Evolutionary conservation across 1,140 invertebrate genomes (phyloP), one percentile per base, ranked within the genome.

Genomic region (Scaptomyza montana): DNA sequence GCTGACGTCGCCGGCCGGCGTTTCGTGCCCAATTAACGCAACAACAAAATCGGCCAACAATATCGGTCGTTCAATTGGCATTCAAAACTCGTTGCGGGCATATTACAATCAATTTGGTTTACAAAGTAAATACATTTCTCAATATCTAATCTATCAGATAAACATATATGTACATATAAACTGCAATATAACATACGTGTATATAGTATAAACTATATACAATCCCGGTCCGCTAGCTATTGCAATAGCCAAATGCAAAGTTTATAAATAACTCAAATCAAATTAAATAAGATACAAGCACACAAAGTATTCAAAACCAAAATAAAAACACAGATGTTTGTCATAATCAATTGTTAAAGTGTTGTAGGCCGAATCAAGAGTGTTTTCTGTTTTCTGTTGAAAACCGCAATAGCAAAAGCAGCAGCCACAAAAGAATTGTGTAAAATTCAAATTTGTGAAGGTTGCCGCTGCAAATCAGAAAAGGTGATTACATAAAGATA

Each of bases 21-120:
- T 91, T 91, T 91, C 91, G 90, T 91, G 90, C 89, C 85, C 82
- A 91, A 91, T 90, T 80, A 89, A 84, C 63, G 69, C 66, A 87
- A 80, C 74, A 79, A 78, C 78, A 80, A 74, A 74, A 80, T 68
- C 56, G 7, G 69, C 68, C 70, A 79, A 78, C 78, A 80, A 74
- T 71, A 80, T 68, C 56, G 6, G 69, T 62, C 54, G 55, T 12
- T 21, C 56, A 33, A 51, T 62, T 63, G 57, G 72, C 59, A 65
- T 70, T 33, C 30, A 33, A 33, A 33, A 33, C 5, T 33, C 30
- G 30, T 33, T 33, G 30, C 30, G 30, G 5, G 5, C 30, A 33
- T 71, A 36, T 47, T 39, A 36, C 36, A 53, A 33, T 45, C 53
- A 61, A 68, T 51, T 46, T 53, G n/a, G n/a, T 39, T 53, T 12